Percentiles rank a stretch among this genome's conserved stretches.
phyloP scores from a whole-genome alignment of 2,888 invertebrate species.

The Limnephilus lunatus region DNA sequence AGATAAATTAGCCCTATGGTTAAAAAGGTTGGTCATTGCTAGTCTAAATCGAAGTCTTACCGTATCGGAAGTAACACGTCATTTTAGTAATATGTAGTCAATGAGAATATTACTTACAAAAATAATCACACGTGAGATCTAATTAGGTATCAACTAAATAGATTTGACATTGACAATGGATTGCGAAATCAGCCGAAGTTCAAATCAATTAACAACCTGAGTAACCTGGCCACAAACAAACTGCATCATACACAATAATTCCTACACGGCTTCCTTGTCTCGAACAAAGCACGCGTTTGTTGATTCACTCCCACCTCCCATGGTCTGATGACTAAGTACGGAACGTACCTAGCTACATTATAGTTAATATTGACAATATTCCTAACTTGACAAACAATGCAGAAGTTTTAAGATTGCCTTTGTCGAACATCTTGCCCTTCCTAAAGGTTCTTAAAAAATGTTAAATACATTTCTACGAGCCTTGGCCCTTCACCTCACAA shows the following conservation, averaged over 20 bases:
- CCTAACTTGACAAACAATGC: background rate
- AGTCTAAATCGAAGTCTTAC: background rate
- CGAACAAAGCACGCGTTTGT: constrained; percentile 16
- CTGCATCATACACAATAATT: background rate
- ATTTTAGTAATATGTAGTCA: background rate
- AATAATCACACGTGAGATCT: constrained; percentile 12
- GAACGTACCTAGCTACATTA: background rate
- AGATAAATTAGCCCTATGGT: too few relatives aligned
- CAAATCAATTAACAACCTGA: constrained; percentile 47
- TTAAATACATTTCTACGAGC: too few relatives aligned
- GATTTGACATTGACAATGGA: constrained; percentile 39
- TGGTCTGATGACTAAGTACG: background rate
- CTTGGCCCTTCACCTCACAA: background rate
- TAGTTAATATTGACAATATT: constrained; percentile 11
- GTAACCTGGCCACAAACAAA: constrained; percentile 9
- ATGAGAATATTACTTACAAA: background rate
- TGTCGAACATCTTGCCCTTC: background rate
- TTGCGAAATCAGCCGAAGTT: constrained; percentile 44
- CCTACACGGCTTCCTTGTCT: background rate
- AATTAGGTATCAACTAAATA: constrained; percentile 1
- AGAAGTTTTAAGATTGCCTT: background rate
- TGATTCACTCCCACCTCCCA: constrained; percentile 9
- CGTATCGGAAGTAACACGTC: background rate
- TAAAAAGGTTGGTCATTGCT: too few relatives aligned
- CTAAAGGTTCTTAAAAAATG: too few relatives aligned